phyloP scores from a whole-genome alignment of 2,113 vertebrate genomes.

The Eulemur rufifrons region DNA sequence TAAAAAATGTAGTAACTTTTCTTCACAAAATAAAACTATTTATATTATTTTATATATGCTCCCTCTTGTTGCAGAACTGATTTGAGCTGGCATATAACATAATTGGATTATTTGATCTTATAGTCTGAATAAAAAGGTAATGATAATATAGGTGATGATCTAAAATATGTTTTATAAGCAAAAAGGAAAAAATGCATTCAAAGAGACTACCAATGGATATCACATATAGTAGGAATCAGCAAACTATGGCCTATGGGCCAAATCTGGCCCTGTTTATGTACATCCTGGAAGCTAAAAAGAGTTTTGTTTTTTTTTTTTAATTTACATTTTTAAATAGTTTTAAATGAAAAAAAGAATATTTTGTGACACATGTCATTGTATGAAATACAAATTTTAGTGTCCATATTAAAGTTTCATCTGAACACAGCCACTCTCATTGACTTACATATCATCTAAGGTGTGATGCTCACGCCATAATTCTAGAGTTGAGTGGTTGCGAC shows the following conservation, averaged over 20 bases:
- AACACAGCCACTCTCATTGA: background rate
- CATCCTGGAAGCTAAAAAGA: background rate
- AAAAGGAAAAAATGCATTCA: background rate
- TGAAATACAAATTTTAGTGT: background rate
- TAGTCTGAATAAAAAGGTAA: background rate
- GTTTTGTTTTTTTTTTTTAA: background rate
- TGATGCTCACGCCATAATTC: background rate
- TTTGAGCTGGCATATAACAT: background rate
- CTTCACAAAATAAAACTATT: background rate
- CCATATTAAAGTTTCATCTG: background rate
- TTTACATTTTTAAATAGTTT: background rate
- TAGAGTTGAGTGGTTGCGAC: background rate
- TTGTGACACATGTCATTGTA: background rate
- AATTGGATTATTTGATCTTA: background rate
- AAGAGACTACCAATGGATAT: background rate
- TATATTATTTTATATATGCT: background rate
- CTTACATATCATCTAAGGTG: background rate
- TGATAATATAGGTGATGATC: background rate
- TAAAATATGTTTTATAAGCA: background rate
- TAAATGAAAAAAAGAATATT: background rate
- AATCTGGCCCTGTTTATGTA: background rate
- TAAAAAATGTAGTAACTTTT: background rate
- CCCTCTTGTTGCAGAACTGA: background rate
- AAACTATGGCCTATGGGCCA: background rate
- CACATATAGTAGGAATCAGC: no score